A percentile compares a stretch with the other conserved stretches of the same genome.
Evolutionary conservation across 2,113 vertebrate genomes (phyloP).

Genomic region (Saguinus midas): DNA sequence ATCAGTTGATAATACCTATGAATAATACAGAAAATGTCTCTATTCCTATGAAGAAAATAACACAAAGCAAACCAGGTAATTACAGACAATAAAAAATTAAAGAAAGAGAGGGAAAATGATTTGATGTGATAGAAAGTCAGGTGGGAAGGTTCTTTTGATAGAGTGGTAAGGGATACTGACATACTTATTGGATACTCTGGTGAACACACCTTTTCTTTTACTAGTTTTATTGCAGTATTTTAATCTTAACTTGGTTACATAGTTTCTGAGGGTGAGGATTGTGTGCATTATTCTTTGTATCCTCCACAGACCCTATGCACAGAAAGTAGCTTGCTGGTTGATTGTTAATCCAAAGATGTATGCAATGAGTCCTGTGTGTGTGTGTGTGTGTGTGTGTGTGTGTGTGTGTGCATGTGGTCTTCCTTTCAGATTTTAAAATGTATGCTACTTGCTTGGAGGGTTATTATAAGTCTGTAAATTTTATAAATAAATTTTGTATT

Average conservation of each 20-base stretch:
- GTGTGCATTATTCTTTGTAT: neutral
- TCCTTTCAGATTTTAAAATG: constrained; percentile 41
- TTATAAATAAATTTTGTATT: constrained; percentile 52
- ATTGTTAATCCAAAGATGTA: constrained; percentile 22
- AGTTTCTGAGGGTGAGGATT: constrained; percentile 9
- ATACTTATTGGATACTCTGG: neutral
- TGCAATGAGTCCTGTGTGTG: neutral
- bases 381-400: neutral
- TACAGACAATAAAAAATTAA: neutral
- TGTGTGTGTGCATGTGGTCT: neutral
- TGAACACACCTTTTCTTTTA: neutral
- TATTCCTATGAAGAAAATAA: neutral
- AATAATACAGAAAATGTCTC: neutral
- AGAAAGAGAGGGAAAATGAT: neutral
- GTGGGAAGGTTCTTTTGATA: neutral
- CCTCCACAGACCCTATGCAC: neutral
- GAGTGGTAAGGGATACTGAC: neutral
- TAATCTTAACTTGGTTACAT: neutral
- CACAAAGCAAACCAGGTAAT: neutral
- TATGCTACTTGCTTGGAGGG: constrained; percentile 48
- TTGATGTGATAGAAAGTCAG: neutral
- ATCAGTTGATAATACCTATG: neutral
- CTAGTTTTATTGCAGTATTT: constrained; percentile 5
- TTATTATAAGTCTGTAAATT: constrained; percentile 59
- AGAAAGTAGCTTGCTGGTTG: constrained; percentile 7